These are phyloP conservation scores for Acheta domesticus DNA, from an alignment of 2,888 invertebrate genomes.

Conservation along the genomic window DNA sequence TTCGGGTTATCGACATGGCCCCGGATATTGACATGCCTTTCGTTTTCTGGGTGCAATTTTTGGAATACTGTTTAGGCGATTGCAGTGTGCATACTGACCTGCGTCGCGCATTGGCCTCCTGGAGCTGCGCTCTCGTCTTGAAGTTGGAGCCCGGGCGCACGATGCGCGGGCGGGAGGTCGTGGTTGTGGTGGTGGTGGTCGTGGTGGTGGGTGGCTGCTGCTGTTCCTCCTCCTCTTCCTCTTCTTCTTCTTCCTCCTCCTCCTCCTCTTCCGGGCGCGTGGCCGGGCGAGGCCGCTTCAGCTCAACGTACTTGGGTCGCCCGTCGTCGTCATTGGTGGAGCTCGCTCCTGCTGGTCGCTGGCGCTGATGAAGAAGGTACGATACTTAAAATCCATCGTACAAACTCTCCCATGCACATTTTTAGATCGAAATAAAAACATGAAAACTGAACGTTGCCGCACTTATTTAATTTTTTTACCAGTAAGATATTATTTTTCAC, in stretches of 20 bases:
- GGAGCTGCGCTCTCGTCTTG: neutral
- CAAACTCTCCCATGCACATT: too few species aligned
- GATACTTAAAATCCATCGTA: too few species aligned
- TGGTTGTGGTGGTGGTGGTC: slow-evolving; percentile 32
- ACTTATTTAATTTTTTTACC: too few species aligned
- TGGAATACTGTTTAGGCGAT: too few species aligned
- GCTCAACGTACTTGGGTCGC: slow-evolving; percentile 51
- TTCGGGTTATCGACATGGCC: too few species aligned
- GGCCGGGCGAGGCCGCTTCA: slow-evolving; percentile 18
- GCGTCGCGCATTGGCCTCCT: slow-evolving; percentile 21
- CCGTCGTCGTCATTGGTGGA: slow-evolving; percentile 43
- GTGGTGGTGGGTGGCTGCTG: slow-evolving; percentile 35
- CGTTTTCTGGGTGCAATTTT: too few species aligned
- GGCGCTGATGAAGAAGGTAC: slow-evolving; percentile 49
- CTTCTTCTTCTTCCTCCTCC: slow-evolving; percentile 25
- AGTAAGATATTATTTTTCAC: too few species aligned
- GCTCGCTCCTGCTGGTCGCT: slow-evolving; percentile 48
- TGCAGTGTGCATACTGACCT: neutral
- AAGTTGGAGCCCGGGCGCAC: neutral
- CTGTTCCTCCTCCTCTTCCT: slow-evolving; percentile 32
- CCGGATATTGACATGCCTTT: too few species aligned
- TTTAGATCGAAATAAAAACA: too few species aligned
- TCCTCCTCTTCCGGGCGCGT: neutral
- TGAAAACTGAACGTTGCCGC: too few species aligned
- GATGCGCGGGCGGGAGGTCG: slow-evolving; percentile 12